A percentile compares a stretch with the other conserved stretches of the same genome.
Evolutionary conservation across 2,113 vertebrate species (phyloP).

Genomic region (Etheostoma cragini): DNA sequence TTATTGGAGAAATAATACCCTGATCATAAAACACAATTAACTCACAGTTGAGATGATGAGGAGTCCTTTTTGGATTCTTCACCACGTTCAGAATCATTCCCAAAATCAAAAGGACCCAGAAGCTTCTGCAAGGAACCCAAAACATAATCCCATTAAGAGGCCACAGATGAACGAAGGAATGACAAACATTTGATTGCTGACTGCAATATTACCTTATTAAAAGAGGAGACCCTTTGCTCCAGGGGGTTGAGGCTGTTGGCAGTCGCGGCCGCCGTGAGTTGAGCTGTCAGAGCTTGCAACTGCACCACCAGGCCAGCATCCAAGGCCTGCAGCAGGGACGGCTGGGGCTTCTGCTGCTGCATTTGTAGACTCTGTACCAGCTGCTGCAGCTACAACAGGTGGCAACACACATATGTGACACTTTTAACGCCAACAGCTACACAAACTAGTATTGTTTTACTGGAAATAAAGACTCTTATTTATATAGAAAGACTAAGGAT

Average conservation of each 20-base stretch:
- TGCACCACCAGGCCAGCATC: conserved; percentile 97
- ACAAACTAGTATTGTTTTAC: neutral
- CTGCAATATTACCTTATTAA: conserved; percentile 92
- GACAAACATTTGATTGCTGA: neutral
- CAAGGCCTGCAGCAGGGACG: conserved; percentile 94
- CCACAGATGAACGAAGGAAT: neutral
- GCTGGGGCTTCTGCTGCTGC: conserved; percentile 98
- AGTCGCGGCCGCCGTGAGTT: conserved; percentile 96
- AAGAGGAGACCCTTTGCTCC: conserved; percentile 95
- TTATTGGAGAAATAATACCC: neutral
- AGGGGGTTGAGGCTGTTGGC: conserved; percentile 95
- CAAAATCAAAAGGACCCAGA: conserved; percentile 97
- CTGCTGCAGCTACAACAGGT: conserved; percentile 90
- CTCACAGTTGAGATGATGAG: conserved; percentile 92
- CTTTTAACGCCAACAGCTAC: neutral
- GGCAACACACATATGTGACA: conserved; percentile 18
- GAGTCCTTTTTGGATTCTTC: conserved; percentile 96
- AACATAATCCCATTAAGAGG: neutral
- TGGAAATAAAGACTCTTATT: neutral
- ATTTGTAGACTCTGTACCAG: conserved; percentile 97
- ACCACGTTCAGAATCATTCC: conserved; percentile 90
- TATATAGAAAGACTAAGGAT: too few relatives aligned
- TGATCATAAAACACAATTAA: conserved; percentile 3
- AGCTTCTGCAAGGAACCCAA: conserved; percentile 87
- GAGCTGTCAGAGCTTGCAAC: conserved; percentile 96